These are phyloP conservation scores for Mimachlamys varia DNA, from an alignment of 2,888 invertebrate species.

Conservation along the genomic window DNA sequence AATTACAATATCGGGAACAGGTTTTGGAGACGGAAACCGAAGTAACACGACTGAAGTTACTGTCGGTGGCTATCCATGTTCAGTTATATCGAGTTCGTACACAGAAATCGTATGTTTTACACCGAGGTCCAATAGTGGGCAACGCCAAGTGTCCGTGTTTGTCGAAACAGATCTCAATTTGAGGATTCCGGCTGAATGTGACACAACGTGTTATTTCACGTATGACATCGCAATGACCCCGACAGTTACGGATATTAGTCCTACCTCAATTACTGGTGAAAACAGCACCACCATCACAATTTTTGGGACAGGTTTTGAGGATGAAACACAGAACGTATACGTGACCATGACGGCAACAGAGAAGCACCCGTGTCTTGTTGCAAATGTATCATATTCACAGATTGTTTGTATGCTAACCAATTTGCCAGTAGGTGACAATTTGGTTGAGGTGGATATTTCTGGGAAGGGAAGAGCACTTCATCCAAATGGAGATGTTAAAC, in stretches of 20 bases:
- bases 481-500: not conserved
- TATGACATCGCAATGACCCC: slow-evolving; percentile 13
- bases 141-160: not conserved
- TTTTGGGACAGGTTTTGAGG: not conserved
- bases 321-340: not conserved
- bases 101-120: not conserved
- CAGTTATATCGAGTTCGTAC: not conserved
- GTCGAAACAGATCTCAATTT: not conserved
- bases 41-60: not conserved
- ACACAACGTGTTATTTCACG: slow-evolving; percentile 34
- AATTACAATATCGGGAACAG: not conserved
- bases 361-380: not conserved
- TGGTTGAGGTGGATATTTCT: not conserved
- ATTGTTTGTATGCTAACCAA: not conserved
- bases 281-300: not conserved
- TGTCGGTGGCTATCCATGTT: not conserved
- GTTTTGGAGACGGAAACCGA: not conserved
- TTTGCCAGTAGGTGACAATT: not conserved
- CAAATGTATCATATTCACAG: not conserved
- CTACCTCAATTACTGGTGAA: not conserved
- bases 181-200: not conserved
- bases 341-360: not conserved
- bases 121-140: not conserved
- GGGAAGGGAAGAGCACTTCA: slow-evolving; percentile 32
- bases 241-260: not conserved